Evolutionary conservation across 2,888 invertebrate genomes (phyloP).

Genomic region (Callyntrura sp.): DNA sequence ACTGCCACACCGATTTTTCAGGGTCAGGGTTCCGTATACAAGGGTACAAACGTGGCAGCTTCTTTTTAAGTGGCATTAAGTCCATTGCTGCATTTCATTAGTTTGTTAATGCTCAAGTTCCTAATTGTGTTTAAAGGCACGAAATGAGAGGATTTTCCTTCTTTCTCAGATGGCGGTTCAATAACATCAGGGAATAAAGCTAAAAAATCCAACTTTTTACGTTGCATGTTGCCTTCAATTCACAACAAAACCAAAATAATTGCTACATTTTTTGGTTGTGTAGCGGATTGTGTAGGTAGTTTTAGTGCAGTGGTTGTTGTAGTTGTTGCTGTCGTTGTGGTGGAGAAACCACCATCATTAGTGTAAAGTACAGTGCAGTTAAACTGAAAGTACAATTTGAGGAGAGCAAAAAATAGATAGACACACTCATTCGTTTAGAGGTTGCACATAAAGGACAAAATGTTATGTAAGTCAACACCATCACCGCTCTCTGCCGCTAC

Average conservation of each 20-base stretch:
- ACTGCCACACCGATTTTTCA: conserved; percentile 9
- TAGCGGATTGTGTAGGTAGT: conserved; percentile 9
- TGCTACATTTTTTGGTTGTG: conserved; percentile 30
- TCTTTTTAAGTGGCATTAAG: too few species aligned
- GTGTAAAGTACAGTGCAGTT: conserved; percentile 32
- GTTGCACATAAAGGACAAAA: conserved; percentile 3
- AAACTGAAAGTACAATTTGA: conserved; percentile 13
- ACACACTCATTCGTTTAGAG: conserved; percentile 24
- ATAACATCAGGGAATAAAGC: not conserved
- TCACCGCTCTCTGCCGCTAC: too few species aligned
- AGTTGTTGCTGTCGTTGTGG: not conserved
- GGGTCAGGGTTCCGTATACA: too few species aligned
- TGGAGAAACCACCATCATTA: conserved; percentile 45
- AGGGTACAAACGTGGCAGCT: too few species aligned
- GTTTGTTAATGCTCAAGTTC: not conserved
- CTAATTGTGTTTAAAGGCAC: conserved; percentile 14
- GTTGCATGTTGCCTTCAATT: not conserved
- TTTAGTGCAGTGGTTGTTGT: not conserved
- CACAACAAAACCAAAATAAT: conserved; percentile 18
- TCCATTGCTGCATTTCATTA: conserved; percentile 37
- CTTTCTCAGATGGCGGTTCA: too few species aligned
- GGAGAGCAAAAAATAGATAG: not conserved
- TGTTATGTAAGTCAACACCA: conserved; percentile 59
- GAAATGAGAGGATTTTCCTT: too few species aligned
- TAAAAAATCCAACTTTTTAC: not conserved